Evolutionary conservation across 2,113 vertebrate genomes (phyloP), one percentile per base, ranked within the genome.

Genomic region (Mirounga angustirostris): DNA sequence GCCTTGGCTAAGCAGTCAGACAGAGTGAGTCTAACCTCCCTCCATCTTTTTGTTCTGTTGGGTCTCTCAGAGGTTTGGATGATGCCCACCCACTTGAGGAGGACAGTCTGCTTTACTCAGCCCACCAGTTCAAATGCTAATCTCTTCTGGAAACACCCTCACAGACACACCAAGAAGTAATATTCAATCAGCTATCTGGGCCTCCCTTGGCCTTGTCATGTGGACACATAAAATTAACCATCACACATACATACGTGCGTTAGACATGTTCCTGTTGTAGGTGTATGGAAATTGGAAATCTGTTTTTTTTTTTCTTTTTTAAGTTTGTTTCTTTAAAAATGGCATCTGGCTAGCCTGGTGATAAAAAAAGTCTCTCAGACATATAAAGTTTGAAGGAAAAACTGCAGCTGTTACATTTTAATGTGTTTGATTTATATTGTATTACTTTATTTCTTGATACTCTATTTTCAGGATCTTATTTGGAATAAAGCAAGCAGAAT

Each of bases 391-490:
- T 50, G 40, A 76, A 93, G 61, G 2, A 43, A 58, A 83, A 93
- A 46, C 7, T 65, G 78, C 15, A 89, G 9, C 15, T 7, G 61
- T 65, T 94, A 26, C 63, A 76, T 82, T 78, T 83, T 58, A 71
- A 76, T 30, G 16, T 36, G 11, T 83, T 91, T 94, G 54, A 71
- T 87, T 93, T 74, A 30, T 84, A 13, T 80, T 59, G 14, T 33
- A 71, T 91, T 76, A 30, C 12, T 67, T 86, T 89, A 56, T 86
- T 69, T 91, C 61, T 89, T 92, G 18, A 40, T 82, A 26, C 8
- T 36, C 33, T 84, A 22, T 82, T 94, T 95, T 86, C 59, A 67
- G 58, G 74, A 73, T 82, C 78, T 89, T 88, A 78, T 78, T 96
- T 74, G 71, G 63, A 86, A 95, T 80, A 76, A 95, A 92, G 21